These are phyloP conservation scores for Hemicrepidius hirtus DNA, from an alignment of 2,888 invertebrate genomes.

Conservation along the genomic window DNA sequence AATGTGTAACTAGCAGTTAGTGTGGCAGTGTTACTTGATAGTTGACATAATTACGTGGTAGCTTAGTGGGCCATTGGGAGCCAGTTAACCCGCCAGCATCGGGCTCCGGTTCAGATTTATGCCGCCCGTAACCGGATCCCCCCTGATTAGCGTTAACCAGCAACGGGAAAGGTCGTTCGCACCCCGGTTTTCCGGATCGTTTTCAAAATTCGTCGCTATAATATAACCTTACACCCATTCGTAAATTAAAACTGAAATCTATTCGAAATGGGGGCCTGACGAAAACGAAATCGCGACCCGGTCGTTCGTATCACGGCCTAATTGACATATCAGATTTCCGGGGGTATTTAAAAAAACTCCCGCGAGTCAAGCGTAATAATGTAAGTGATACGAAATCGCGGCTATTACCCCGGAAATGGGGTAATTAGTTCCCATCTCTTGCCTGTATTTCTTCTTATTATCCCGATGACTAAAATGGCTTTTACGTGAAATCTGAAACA, in stretches of 20 bases:
- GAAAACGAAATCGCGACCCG: conserved; percentile 25
- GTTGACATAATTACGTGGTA: conserved; percentile 71
- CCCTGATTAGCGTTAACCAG: conserved; percentile 57
- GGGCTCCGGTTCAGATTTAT: conserved; percentile 70
- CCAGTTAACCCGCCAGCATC: conserved; percentile 69
- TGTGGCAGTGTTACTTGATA: conserved; percentile 69
- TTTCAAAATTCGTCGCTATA: conserved; percentile 25
- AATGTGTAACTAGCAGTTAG: conserved; percentile 43
- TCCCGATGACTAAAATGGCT: not conserved
- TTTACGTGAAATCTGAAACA: not conserved
- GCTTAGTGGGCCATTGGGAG: conserved; percentile 71
- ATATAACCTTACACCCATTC: conserved; percentile 1
- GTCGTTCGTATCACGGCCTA: conserved; percentile 57
- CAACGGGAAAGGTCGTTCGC: conserved; percentile 56
- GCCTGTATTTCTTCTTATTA: not conserved
- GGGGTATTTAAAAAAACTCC: conserved; percentile 40
- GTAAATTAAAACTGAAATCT: conserved; percentile 26
- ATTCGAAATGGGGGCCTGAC: conserved; percentile 2
- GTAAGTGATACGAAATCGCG: conserved; percentile 32
- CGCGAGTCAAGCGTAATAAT: conserved; percentile 27
- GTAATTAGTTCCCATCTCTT: conserved; percentile 23
- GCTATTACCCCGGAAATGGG: conserved; percentile 21
- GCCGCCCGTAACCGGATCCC: conserved; percentile 68
- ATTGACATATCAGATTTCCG: conserved; percentile 63
- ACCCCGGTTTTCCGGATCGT: conserved; percentile 11